These are phyloP conservation scores for Syncerus caffer DNA, from an alignment of 2,797 vertebrate species.

Conservation along the genomic window DNA sequence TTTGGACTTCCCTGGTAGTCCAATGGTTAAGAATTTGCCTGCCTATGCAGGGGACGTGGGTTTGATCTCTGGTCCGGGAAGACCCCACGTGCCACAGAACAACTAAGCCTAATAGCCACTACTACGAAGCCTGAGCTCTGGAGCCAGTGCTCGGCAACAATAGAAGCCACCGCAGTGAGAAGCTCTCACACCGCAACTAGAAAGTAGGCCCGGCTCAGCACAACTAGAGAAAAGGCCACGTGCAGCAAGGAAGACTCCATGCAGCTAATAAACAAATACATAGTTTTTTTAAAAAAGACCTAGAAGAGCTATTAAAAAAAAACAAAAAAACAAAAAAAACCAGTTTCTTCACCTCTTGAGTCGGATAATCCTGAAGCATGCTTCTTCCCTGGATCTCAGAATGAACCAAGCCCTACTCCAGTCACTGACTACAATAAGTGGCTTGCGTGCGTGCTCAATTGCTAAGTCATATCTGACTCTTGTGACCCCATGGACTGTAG, in stretches of 20 bases:
- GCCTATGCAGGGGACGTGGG: background rate
- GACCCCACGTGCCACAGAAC: background rate
- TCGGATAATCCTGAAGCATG: background rate
- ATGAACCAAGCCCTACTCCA: background rate
- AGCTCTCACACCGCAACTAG: accelerated
- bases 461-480: background rate
- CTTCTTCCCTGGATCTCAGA: background rate
- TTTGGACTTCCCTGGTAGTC: background rate
- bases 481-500: background rate
- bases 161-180: background rate
- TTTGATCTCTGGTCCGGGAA: background rate
- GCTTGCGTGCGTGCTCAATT: accelerated
- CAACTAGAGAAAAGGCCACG: background rate
- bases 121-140: background rate
- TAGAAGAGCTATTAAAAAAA: background rate
- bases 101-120: background rate
- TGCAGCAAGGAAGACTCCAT: background rate
- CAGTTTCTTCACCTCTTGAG: background rate
- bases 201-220: background rate
- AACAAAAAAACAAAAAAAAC: background rate
- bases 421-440: accelerated
- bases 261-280: background rate
- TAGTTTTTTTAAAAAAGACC: background rate
- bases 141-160: background rate
- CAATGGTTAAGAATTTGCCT: background rate